Conservation (phyloP, 35 echinoderm and acorn worm genomes). For the Ptychodera flava region DNA sequence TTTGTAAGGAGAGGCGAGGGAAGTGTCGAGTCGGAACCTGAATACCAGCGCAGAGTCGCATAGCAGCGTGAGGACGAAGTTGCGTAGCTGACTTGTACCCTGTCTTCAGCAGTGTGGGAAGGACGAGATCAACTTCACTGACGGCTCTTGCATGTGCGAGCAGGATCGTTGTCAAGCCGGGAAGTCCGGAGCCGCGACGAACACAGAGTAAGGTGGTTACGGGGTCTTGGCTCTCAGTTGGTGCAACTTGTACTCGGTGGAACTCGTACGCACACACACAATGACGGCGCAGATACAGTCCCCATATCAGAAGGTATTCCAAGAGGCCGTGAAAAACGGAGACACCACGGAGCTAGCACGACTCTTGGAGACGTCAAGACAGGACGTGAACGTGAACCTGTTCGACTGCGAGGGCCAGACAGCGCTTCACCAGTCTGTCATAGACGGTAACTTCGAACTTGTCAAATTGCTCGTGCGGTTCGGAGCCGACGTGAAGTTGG, state of each 20-base stretch:
- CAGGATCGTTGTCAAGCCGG: no score
- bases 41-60: neutral
- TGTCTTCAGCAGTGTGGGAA: no score
- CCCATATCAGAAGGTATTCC: constrained; percentile 38
- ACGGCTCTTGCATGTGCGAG: no score
- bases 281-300: neutral
- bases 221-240: neutral
- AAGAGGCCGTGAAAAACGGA: constrained; percentile 56
- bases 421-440: constrained; percentile 60
- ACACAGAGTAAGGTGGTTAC: neutral
- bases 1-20: neutral
- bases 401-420: constrained; percentile 75
- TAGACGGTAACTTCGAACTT: constrained; percentile 60
- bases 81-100: no score
- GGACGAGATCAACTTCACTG: no score
- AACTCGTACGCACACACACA: neutral
- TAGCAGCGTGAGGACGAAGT: neutral
- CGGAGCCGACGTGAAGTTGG: constrained; percentile 63
- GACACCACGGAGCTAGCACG: constrained; percentile 39
- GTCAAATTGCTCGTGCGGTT: constrained; percentile 63
- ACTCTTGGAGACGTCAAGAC: constrained; percentile 24
- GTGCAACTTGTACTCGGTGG: neutral
- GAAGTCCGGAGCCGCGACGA: no score
- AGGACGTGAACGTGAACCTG: constrained; percentile 53
- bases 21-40: neutral